Evolutionary conservation across 2,113 vertebrate genomes (phyloP).

Genomic region (Pavo muticus): DNA sequence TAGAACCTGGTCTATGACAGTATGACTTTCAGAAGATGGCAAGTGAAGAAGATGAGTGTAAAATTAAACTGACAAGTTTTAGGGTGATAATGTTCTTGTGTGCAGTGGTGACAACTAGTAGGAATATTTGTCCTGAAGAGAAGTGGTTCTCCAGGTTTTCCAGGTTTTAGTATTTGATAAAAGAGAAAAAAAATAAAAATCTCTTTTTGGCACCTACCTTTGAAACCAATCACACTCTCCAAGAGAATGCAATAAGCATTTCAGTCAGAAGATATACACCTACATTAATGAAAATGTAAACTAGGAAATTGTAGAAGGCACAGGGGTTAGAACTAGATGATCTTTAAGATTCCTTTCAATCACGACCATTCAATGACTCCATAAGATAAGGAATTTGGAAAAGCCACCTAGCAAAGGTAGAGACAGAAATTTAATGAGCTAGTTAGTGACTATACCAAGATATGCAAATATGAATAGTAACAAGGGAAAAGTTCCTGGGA

Average conservation of each 20-base stretch:
- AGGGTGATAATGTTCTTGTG: neutral
- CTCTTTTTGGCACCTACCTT: neutral
- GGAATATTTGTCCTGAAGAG: constrained; percentile 2
- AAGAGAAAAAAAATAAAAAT: neutral
- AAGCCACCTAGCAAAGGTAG: neutral
- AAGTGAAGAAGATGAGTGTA: neutral
- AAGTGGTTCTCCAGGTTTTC: neutral
- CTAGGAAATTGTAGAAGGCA: neutral
- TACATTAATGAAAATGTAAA: neutral
- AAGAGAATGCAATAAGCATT: neutral
- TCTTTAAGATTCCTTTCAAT: neutral
- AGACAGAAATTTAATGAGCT: neutral
- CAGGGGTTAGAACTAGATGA: neutral
- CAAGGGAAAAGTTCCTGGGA: neutral
- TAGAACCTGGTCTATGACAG: neutral
- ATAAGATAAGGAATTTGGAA: neutral
- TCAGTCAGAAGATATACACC: neutral
- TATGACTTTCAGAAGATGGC: neutral
- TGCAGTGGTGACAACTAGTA: neutral
- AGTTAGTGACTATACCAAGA: neutral
- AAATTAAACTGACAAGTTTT: constrained; percentile 6
- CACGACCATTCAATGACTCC: neutral
- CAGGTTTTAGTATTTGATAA: neutral
- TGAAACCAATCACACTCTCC: neutral
- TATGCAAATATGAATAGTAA: neutral